A percentile compares a stretch with the other conserved stretches of the same genome.
phyloP scores from a whole-genome alignment of 1,140 invertebrate species.

The Camponotus vicinus region DNA sequence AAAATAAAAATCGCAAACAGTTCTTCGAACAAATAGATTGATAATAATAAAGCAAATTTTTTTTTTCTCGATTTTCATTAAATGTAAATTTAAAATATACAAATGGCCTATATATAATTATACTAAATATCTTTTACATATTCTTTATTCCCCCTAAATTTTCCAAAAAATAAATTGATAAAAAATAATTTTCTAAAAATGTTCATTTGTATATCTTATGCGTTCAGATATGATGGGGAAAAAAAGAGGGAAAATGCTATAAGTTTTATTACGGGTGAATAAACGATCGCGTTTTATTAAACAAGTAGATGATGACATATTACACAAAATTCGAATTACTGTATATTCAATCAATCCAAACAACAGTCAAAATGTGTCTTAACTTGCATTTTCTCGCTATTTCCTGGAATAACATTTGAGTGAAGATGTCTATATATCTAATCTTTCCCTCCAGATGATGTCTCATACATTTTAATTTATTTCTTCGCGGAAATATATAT shows the following conservation, averaged over 20 bases:
- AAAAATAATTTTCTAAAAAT: background rate
- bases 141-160: background rate
- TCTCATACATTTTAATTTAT: conserved; percentile 74
- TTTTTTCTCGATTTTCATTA: background rate
- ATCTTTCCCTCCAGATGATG: conserved; percentile 16
- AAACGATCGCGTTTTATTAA: conserved; percentile 21
- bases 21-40: background rate
- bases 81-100: background rate
- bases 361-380: conserved; percentile 55
- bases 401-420: conserved; percentile 27
- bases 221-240: background rate
- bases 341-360: conserved; percentile 44
- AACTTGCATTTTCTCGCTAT: conserved; percentile 41
- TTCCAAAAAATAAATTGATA: background rate
- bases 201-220: background rate
- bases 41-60: background rate
- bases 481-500: conserved; percentile 27
- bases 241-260: background rate
- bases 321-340: conserved; percentile 41
- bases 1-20: conserved; percentile 18
- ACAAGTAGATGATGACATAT: conserved; percentile 42
- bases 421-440: conserved; percentile 20
- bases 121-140: background rate
- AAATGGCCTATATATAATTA: background rate
- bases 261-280: conserved; percentile 6